Conservation (phyloP, 2,888 invertebrate genomes). For the Eupithecia inturbata region DNA sequence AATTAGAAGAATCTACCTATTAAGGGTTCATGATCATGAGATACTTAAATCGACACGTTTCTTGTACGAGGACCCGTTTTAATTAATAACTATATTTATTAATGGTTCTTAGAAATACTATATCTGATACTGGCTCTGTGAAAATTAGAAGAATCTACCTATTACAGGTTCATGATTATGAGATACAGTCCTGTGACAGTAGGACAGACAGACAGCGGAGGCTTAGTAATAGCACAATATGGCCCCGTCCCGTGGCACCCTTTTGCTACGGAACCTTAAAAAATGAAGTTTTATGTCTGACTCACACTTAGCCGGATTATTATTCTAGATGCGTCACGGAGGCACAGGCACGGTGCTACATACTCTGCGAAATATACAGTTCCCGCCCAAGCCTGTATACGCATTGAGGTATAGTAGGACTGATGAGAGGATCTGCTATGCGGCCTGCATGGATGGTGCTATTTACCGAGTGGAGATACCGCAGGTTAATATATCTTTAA, state of each 20-base stretch:
- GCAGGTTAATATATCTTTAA: slow-evolving; percentile 50
- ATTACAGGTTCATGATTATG: no score
- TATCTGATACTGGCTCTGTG: no score
- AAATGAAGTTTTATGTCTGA: background rate
- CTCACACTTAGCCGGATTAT: background rate
- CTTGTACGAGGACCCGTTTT: no score
- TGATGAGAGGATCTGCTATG: slow-evolving; percentile 74
- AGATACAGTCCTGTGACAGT: background rate
- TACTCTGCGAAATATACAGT: slow-evolving; percentile 74
- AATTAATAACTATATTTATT: no score
- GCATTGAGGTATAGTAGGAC: slow-evolving; percentile 67
- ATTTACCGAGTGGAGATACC: slow-evolving; percentile 76
- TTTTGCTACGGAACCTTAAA: background rate
- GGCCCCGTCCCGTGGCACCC: background rate
- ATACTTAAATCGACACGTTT: no score
- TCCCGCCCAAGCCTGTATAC: slow-evolving; percentile 74
- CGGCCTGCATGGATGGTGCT: slow-evolving; percentile 72
- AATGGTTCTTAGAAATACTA: no score
- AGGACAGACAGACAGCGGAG: background rate
- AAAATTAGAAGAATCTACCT: no score
- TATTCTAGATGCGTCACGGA: slow-evolving; percentile 74
- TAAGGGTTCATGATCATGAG: no score
- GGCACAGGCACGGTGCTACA: slow-evolving; percentile 68
- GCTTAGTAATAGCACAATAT: background rate
- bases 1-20: no score